These are phyloP conservation scores for Anthoscopus minutus DNA, from an alignment of 2,113 vertebrate genomes.

Conservation along the genomic window DNA sequence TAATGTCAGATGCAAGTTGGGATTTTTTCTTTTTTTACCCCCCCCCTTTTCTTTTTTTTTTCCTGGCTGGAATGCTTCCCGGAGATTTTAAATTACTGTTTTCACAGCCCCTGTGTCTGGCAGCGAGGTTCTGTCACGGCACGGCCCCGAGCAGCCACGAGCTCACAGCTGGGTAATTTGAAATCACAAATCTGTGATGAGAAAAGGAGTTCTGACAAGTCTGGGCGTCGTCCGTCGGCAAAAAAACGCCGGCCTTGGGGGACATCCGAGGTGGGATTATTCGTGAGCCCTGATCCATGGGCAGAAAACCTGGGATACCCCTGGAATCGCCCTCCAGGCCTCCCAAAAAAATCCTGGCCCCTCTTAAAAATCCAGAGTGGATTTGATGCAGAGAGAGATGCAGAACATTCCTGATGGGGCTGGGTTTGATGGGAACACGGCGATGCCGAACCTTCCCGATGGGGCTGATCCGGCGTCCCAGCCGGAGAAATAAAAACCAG, in stretches of 20 bases:
- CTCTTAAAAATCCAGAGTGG: background rate
- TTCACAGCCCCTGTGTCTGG: background rate
- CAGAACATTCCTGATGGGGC: too few species aligned
- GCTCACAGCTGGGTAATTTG: background rate
- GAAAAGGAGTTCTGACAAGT: background rate
- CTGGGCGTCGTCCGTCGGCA: background rate
- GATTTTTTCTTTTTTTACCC: background rate
- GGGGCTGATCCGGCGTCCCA: background rate
- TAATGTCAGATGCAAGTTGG: background rate
- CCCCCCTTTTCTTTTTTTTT: too few species aligned
- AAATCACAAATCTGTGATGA: background rate
- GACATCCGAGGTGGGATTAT: fast-evolving
- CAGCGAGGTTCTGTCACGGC: background rate
- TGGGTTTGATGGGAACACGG: background rate
- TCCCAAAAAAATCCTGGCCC: background rate
- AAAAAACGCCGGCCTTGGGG: background rate
- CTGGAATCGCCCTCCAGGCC: background rate
- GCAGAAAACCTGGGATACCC: background rate
- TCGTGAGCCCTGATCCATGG: background rate
- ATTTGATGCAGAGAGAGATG: background rate
- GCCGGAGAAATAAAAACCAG: background rate
- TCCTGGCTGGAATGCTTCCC: background rate
- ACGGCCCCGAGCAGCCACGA: background rate
- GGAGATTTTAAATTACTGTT: background rate
- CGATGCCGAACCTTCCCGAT: background rate